Evolutionary conservation across 1,140 invertebrate genomes (phyloP).

Genomic region (Lordiphosa mommai): DNA sequence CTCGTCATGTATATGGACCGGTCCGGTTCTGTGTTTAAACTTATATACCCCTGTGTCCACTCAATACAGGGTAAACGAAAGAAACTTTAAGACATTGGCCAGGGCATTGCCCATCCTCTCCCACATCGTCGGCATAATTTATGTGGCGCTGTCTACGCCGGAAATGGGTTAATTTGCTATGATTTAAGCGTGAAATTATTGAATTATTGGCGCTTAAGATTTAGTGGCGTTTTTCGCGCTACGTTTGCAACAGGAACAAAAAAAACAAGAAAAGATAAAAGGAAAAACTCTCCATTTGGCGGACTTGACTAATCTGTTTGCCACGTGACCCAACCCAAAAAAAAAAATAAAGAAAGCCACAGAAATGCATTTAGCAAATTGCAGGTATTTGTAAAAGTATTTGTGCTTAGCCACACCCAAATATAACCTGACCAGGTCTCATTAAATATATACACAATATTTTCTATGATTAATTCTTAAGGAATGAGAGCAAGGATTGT

Average conservation of each 20-base stretch:
- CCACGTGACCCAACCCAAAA: conserved; percentile 1
- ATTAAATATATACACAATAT: conserved; percentile 27
- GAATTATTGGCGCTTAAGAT: conserved; percentile 69
- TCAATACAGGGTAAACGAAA: not conserved
- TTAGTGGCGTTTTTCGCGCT: conserved; percentile 52
- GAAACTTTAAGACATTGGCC: not conserved
- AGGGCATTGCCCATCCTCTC: not conserved
- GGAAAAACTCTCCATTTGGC: not conserved
- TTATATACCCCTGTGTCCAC: not conserved
- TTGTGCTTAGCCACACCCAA: conserved; percentile 28
- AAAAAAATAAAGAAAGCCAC: not conserved
- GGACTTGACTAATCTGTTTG: not conserved
- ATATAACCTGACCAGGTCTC: conserved; percentile 31
- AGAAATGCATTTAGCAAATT: conserved; percentile 46
- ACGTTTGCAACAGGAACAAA: conserved; percentile 34
- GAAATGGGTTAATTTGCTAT: conserved; percentile 78
- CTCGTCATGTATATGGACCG: too few relatives aligned
- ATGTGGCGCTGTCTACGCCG: conserved; percentile 73
- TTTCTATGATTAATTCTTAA: conserved; percentile 16
- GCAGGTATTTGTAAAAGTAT: conserved; percentile 24
- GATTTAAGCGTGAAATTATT: conserved; percentile 78
- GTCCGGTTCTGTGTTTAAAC: not conserved
- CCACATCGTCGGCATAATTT: conserved; percentile 61
- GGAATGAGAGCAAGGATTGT: not conserved
- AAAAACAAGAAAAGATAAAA: not conserved